These are phyloP conservation scores for Bactericera cockerelli DNA, from an alignment of 1,140 invertebrate species.

Conservation along the genomic window DNA sequence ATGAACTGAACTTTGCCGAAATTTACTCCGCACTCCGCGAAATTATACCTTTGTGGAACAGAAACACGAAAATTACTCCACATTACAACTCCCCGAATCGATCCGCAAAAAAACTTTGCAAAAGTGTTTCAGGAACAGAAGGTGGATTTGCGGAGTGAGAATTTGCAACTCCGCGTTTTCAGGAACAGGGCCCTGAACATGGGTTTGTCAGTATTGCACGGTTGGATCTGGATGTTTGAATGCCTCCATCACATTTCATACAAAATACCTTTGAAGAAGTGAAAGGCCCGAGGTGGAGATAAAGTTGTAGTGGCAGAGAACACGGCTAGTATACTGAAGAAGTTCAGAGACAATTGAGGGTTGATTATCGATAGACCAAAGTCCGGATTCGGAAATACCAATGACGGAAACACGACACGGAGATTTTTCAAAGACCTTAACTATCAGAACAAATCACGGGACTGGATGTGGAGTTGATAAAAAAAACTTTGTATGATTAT, in stretches of 20 bases:
- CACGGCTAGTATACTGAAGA: slow-evolving; percentile 20
- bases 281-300: slow-evolving; percentile 18
- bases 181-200: too few relatives aligned
- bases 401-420: slow-evolving; percentile 29
- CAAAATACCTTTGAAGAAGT: slow-evolving; percentile 15
- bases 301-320: slow-evolving; percentile 17
- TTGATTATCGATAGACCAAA: slow-evolving; percentile 26
- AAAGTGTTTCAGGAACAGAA: too few relatives aligned
- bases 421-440: slow-evolving; percentile 26
- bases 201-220: slow-evolving; percentile 16
- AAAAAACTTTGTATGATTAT: not conserved
- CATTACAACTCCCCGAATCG: too few relatives aligned
- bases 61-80: too few relatives aligned
- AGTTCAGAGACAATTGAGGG: slow-evolving; percentile 18
- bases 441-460: slow-evolving; percentile 24
- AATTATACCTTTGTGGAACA: too few relatives aligned
- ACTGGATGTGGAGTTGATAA: slow-evolving; percentile 15
- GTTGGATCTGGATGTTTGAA: slow-evolving; percentile 18
- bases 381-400: slow-evolving; percentile 26
- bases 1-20: too few relatives aligned
- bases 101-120: too few relatives aligned
- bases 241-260: slow-evolving; percentile 17
- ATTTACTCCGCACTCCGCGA: too few relatives aligned
- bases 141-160: too few relatives aligned
- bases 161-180: too few relatives aligned